Evolutionary conservation across 2,113 vertebrate genomes (phyloP), one percentile per base, ranked within the genome.

Genomic region (Paramisgurnus dabryanus): DNA sequence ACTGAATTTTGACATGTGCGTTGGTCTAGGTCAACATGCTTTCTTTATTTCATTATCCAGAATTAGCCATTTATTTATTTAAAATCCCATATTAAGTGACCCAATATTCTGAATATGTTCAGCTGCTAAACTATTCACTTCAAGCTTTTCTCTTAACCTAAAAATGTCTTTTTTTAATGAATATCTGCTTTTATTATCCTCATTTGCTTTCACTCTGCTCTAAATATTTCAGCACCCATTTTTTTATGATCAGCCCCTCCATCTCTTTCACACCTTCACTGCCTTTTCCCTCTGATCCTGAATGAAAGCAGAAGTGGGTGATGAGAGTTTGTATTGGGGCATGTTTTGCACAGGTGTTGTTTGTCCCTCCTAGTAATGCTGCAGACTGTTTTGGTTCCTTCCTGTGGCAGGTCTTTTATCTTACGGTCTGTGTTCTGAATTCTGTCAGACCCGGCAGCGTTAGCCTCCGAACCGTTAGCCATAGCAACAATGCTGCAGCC

Each of bases 351-450:
- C 88, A 87, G 91, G 86, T 90, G 87, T 68, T 89, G 87, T 90
- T 89, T 85, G 79, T 80, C 82, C 88, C 89, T 88, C 73, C 85
- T 82, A 88, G 90, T 86, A 84, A 83, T 85, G 87, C 85, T 84
- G 82, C 58, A 78, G 79, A 77, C 81, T 64, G 73, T 86, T 85
- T 83, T 67, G 73, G 84, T 83, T 85, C 73, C 84, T 88, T 90
- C 89, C 84, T 88, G 86, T 81, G 86, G 81, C 86, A 84, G 80
- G 83, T 84, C 89, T 91, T 91, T 91, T 87, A 90, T 91, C 90
- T 90, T 89, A 88, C 87, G 90, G 86, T 86, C 84, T 86, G 63
- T 81, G 76, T 85, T 40, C n/a, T 11, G 78, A 55, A 77, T 82
- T 71, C 65, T 76, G 72, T 76, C 70, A 75, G 58, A 73, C 65